Evolutionary conservation across 2,888 invertebrate genomes (phyloP).

Genomic region (Drosophila subquinaria): DNA sequence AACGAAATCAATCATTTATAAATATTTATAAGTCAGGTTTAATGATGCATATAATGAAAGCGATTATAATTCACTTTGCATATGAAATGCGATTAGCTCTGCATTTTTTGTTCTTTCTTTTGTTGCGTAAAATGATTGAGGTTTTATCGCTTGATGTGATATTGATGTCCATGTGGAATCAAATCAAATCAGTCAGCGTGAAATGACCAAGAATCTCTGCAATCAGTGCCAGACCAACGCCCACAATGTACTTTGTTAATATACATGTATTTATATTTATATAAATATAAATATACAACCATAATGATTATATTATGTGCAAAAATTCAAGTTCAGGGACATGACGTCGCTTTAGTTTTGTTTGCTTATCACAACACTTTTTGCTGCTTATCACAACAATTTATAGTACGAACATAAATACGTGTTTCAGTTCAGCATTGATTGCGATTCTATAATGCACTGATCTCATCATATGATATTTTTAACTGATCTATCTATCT

Average conservation of each 20-base stretch:
- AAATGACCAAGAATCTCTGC: slow-evolving; percentile 19
- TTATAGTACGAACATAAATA: slow-evolving; percentile 15
- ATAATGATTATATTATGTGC: slow-evolving; percentile 10
- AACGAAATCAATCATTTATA: neutral
- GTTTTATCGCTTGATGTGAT: slow-evolving; percentile 25
- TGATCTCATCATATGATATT: slow-evolving; percentile 1
- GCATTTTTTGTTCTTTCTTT: neutral
- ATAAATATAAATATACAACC: neutral
- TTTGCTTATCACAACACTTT: slow-evolving; percentile 48
- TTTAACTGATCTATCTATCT: neutral
- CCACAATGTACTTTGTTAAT: neutral
- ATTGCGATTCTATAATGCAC: slow-evolving; percentile 6
- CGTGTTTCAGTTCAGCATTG: slow-evolving; percentile 13
- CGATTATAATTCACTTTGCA: slow-evolving; percentile 2
- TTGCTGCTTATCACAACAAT: slow-evolving; percentile 35
- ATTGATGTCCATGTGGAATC: slow-evolving; percentile 36
- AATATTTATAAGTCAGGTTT: neutral
- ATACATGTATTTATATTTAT: neutral
- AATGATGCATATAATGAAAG: neutral
- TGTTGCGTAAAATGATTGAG: slow-evolving; percentile 1
- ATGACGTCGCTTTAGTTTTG: slow-evolving; percentile 27
- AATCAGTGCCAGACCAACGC: slow-evolving; percentile 29
- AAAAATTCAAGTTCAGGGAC: slow-evolving; percentile 83
- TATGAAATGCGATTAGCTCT: neutral
- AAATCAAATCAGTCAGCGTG: slow-evolving; percentile 36